Base-by-base conservation (phyloP, 2,888 invertebrate species). In the Drosophila vallismaia region DNA sequence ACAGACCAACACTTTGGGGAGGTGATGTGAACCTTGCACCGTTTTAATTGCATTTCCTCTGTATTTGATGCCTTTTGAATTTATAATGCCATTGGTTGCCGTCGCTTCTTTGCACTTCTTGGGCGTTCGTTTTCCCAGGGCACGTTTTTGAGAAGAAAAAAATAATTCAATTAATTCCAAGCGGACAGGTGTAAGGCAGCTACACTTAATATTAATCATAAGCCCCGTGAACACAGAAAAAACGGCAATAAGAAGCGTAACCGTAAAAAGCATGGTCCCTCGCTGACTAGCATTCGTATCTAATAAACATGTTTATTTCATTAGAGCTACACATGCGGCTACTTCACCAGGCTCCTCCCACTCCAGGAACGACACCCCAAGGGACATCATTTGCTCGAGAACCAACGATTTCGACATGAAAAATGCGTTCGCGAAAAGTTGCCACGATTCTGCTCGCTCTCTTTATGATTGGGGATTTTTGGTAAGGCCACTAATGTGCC, bases 301-400 rank as follows among this genome's bases (percentile, higher is more conserved):
- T 84, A 80, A 81, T 79, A 87, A 87, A 84, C 84, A 84, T 84
- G 84, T 78, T 84, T 87, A 84, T 87, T 84, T 84, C 84, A 84
- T 84, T 87, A 84, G 83, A 71, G 66, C 70, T 79, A 79, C 79
- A 84, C 81, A 80, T 63, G 84, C 81, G 76, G 72, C 74, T 76
- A 84, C 76, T 82, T 67, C 57, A 44, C 45, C 55, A 40, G 40
- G 26, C n/a, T 51, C 52, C 38, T 14, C 12, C 31, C 14, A n/a
- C 46, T 57, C 49, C 45, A 4, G 3, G 14, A 28, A n/a, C 14
- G n/a, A 4, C 50, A 33, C 49, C 50, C 38, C 44, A 55, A 48
- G 76, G 85, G 83, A 86, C 77, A 72, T 76, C 85, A 85, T 83
- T 86, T 83, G 76, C 71, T 69, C 45, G 67, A 54, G 75, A 81